A percentile compares a stretch with the other conserved stretches of the same genome.
These are phyloP conservation scores for Bimastos eiseni DNA, from an alignment of 2,888 invertebrate genomes.

Conservation along the genomic window DNA sequence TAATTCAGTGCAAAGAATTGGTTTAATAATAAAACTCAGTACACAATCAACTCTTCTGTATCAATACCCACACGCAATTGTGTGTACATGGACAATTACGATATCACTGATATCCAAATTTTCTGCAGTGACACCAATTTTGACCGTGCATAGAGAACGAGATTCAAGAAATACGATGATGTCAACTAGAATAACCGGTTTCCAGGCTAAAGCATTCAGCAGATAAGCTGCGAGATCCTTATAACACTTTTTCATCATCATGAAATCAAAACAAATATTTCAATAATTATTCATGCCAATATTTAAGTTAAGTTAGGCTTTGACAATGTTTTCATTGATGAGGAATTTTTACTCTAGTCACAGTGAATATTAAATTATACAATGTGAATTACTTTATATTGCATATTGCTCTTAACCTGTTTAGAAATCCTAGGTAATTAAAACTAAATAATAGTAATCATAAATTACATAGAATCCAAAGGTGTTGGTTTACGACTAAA, in stretches of 20 bases:
- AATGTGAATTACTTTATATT: not conserved
- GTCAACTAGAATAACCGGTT: not conserved
- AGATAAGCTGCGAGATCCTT: not conserved
- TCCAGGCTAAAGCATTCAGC: not conserved
- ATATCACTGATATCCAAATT: not conserved
- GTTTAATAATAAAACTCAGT: conserved; percentile 1
- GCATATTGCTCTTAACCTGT: not conserved
- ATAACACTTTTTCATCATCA: not conserved
- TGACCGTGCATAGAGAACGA: not conserved
- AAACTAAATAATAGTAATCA: not conserved
- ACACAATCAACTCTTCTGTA: not conserved
- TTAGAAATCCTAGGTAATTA: not conserved
- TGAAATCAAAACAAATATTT: no score
- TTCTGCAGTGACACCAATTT: not conserved
- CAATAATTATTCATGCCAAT: no score
- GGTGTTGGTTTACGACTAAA: not conserved
- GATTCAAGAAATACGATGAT: not conserved
- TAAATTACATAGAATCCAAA: not conserved
- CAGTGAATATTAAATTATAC: not conserved
- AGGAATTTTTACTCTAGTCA: not conserved
- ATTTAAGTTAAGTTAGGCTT: not conserved
- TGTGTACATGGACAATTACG: not conserved
- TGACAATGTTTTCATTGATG: not conserved
- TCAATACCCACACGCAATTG: not conserved
- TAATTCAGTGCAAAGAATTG: not conserved